These are phyloP conservation scores for Cuculus canorus DNA, from an alignment of 2,797 vertebrate species.

Conservation along the genomic window DNA sequence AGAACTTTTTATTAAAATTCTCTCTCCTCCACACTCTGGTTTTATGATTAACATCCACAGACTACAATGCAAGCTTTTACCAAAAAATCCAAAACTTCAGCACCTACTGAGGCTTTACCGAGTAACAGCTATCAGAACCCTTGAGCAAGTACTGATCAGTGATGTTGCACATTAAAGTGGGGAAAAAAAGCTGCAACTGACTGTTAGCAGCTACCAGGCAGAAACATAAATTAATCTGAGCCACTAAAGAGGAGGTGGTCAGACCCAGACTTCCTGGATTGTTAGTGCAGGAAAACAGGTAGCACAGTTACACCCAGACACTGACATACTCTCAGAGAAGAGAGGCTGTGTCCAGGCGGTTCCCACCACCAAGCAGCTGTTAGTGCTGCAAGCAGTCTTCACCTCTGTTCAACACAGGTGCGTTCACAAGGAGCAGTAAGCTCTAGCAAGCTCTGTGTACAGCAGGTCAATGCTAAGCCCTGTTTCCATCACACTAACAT, in stretches of 20 bases:
- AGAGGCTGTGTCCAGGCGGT: not conserved
- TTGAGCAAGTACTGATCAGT: not conserved
- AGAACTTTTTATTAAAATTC: not conserved
- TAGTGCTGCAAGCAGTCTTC: not conserved
- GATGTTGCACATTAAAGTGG: not conserved
- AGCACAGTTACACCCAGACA: not conserved
- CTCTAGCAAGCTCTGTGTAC: fast-evolving
- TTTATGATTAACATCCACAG: not conserved
- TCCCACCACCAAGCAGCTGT: not conserved
- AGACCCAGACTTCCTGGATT: not conserved
- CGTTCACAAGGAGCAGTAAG: not conserved
- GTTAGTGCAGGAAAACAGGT: not conserved
- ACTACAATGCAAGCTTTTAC: not conserved
- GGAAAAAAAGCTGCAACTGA: not conserved
- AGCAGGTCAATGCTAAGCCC: not conserved
- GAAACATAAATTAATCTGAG: not conserved
- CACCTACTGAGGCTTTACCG: not conserved
- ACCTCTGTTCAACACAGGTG: fast-evolving
- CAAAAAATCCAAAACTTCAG: not conserved
- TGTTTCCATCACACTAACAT: not conserved
- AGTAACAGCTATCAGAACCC: not conserved
- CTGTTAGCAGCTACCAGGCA: not conserved
- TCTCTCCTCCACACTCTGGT: not conserved
- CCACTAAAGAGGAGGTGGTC: not conserved
- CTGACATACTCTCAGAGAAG: not conserved